Evolutionary conservation across 2,797 vertebrate genomes (phyloP).

Genomic region (Sebastes hubbsi): DNA sequence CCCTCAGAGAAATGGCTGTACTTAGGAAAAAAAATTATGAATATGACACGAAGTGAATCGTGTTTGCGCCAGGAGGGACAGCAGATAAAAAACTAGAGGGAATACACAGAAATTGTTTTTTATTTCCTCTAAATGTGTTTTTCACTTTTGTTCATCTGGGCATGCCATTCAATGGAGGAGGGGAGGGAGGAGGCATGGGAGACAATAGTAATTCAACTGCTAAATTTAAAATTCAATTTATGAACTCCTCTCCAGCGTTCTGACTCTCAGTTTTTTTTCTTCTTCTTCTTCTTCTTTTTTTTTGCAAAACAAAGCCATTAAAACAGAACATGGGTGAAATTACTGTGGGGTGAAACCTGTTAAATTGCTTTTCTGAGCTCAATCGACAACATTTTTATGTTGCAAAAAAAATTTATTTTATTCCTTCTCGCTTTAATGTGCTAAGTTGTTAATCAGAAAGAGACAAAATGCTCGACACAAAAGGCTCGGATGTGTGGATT

Average conservation of each 20-base stretch:
- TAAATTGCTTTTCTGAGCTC: constrained; percentile 83
- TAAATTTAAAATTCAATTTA: constrained; percentile 86
- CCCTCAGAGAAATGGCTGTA: constrained; percentile 70
- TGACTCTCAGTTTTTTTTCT: constrained; percentile 56
- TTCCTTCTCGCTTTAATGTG: constrained; percentile 79
- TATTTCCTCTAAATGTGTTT: constrained; percentile 74
- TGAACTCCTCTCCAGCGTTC: constrained; percentile 74
- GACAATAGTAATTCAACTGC: constrained; percentile 79
- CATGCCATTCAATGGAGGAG: constrained; percentile 56
- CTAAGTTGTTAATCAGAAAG: constrained; percentile 81
- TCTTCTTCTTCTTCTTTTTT: constrained; percentile 30
- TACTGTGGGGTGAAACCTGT: constrained; percentile 81
- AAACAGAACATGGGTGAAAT: constrained; percentile 82
- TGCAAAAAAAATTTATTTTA: constrained; percentile 74
- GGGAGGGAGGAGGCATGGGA: constrained; percentile 50
- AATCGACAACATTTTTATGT: constrained; percentile 81
- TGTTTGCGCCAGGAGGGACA: constrained; percentile 71
- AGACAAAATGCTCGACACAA: constrained; percentile 72
- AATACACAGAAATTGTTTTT: constrained; percentile 67
- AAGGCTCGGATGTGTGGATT: constrained; percentile 68
- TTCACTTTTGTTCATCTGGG: constrained; percentile 75
- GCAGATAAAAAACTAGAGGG: constrained; percentile 61
- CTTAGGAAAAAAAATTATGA: constrained; percentile 70
- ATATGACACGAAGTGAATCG: constrained; percentile 68
- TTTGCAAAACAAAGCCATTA: constrained; percentile 83